Evolutionary conservation across 2,888 invertebrate genomes (phyloP).

Genomic region (Drosophila falleni): DNA sequence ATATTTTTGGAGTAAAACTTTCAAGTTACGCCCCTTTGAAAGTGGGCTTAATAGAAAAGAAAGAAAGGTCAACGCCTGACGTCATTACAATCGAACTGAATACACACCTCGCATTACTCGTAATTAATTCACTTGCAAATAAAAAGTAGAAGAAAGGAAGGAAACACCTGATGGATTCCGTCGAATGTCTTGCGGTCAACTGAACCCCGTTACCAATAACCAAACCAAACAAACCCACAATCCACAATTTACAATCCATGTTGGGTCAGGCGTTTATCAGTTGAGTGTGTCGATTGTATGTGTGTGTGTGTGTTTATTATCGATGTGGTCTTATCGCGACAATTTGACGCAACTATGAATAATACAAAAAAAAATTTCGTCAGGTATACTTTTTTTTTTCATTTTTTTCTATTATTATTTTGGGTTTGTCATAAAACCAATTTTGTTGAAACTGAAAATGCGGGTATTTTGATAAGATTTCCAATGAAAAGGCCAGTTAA

Average conservation of each 20-base stretch:
- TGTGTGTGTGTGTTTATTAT: background rate
- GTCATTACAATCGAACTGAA: slow-evolving; percentile 5
- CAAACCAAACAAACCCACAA: background rate
- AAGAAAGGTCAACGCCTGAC: slow-evolving; percentile 22
- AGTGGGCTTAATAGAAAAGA: background rate
- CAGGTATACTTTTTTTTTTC: background rate
- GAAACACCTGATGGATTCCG: slow-evolving; percentile 52
- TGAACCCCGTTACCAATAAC: slow-evolving; percentile 3
- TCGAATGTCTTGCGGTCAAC: slow-evolving; percentile 4
- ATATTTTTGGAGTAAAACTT: slow-evolving; percentile 6
- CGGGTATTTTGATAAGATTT: background rate
- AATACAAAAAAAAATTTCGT: background rate
- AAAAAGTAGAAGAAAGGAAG: background rate
- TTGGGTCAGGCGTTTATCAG: background rate
- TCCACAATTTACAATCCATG: background rate
- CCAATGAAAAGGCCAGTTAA: background rate
- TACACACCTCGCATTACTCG: slow-evolving; percentile 21
- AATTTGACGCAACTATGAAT: background rate
- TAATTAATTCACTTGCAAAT: slow-evolving; percentile 41
- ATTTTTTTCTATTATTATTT: background rate
- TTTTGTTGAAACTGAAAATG: background rate
- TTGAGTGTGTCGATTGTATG: background rate
- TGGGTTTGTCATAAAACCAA: too few species aligned
- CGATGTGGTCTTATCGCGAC: background rate
- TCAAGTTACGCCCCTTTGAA: background rate